Base-by-base conservation (phyloP, 2,888 invertebrate genomes). In the Machimus atricapillus region DNA sequence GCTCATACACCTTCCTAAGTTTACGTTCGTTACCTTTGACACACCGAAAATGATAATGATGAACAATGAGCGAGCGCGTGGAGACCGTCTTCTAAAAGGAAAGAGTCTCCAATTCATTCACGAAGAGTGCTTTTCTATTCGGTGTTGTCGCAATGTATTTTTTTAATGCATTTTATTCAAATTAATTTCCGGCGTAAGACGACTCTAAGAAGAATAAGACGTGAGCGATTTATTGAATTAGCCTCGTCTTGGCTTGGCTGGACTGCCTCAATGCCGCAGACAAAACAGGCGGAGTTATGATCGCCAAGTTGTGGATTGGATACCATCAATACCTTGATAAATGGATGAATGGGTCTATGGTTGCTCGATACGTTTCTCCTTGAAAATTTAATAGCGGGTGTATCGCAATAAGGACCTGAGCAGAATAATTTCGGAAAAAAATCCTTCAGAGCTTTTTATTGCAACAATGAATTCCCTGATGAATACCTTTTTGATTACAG, bases 101-200 rank as follows among this genome's bases (percentile, higher is more conserved):
- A 37, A 16, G 37, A 37, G 9, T 6, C 76, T 78, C 34, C 78
- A 43, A 46, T 78, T 78, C 76, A 37, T 37, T 37, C 37, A 37
- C 27, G 76, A 78, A 27, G 43, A 78, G 40, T 78, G 23, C 37
- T 78, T 31, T 31, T 46, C 43, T 27, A 78, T 81, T 31, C 27
- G 43, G 52, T 56, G 81, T 16, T 52, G 27, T 52, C 56, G 23
- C 66, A 56, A 81, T 16, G 85, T 81, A 88, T 88, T 87, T 87
- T n/a, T 88, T 85, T 46, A 88, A 88, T 88, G 88, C 88, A 87
- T 88, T 87, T 88, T 86, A 88, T 88, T 88, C 85, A 88, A 88
- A 88, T 88, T 88, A 88, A 88, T 88, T 88, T 88, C 88, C 88
- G 88, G 87, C 83, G 87, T 16, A 19, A 86, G 73, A 73, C 86